Base-by-base conservation (phyloP, 1,140 invertebrate species). In the Diorhabda sublineata region DNA sequence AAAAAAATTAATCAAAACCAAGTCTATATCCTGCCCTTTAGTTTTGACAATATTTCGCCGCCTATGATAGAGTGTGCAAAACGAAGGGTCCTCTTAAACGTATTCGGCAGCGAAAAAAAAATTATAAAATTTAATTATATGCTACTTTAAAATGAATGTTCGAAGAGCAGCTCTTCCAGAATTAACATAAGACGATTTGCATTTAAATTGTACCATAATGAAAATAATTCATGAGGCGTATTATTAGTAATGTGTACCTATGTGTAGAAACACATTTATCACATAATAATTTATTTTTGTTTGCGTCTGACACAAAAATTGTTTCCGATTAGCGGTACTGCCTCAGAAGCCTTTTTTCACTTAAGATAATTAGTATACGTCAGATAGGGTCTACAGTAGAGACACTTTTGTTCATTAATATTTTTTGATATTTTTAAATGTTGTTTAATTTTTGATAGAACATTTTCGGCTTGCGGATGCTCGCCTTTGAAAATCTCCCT, bases 131-230 rank as follows among this genome's bases (percentile, higher is more conserved):
- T 80, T 80, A 80, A 80, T 80, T 80, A 78, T 80, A 80, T 77
- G 78, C 78, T 79, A 78, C 79, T 80, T 52, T 79, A 80, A 79
- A 75, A 80, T 80, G 79, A 80, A 80, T 80, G 79, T 76, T 76
- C 71, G 74, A 76, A 71, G 75, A 76, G 72, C 70, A 78, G 74
- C 72, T 69, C 73, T n/a, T 26, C 45, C 43, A 45, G 77, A 76
- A 81, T 81, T 81, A 81, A 80, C 79, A 81, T 81, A 81, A 79
- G 78, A 77, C 75, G 73, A 81, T 81, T 81, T 80, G 79, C 79
- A 81, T 81, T 81, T 81, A 81, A 78, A 81, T 81, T 80, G 74
- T 77, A 79, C 77, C 77, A 78, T 79, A 74, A 78, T 76, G 76
- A 78, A 77, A 78, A 78, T 79, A 78, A 77, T 78, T 78, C 75